Evolutionary conservation across 2,888 invertebrate genomes (phyloP).

Genomic region (Campoplex nolae): DNA sequence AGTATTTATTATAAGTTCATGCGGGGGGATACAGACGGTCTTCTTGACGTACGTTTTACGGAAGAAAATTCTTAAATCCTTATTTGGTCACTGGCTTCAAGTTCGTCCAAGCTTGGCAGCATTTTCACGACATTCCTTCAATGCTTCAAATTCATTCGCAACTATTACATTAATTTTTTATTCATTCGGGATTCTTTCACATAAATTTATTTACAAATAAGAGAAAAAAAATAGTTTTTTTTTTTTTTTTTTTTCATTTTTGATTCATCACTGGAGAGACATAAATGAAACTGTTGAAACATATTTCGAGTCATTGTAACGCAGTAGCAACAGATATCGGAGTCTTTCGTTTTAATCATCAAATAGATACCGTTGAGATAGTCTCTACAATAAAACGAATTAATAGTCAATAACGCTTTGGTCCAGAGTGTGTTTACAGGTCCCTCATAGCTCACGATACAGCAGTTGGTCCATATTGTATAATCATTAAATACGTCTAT

Average conservation of each 20-base stretch:
- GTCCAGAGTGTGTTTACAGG: slow-evolving; percentile 53
- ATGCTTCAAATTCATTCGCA: slow-evolving; percentile 1
- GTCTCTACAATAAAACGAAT: not conserved
- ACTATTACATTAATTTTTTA: slow-evolving; percentile 2
- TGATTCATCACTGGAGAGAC: not conserved
- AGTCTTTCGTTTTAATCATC: not conserved
- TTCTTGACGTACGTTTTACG: not conserved
- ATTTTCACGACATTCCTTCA: slow-evolving; percentile 6
- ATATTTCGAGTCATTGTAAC: not conserved
- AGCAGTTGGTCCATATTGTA: slow-evolving; percentile 61
- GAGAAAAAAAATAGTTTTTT: not conserved
- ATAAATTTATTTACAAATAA: slow-evolving; percentile 10
- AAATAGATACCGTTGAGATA: slow-evolving; percentile 4
- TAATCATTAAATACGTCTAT: slow-evolving; percentile 4
- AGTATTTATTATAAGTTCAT: slow-evolving; percentile 34
- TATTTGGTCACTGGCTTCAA: slow-evolving; percentile 16
- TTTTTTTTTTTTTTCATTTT: not conserved
- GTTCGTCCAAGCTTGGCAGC: not conserved
- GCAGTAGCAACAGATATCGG: not conserved
- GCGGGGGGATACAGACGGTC: slow-evolving; percentile 11
- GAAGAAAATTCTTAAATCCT: slow-evolving; percentile 28
- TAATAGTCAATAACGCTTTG: slow-evolving; percentile 39
- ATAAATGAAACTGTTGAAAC: not conserved
- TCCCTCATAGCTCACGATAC: slow-evolving; percentile 49
- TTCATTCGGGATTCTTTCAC: not conserved